Evolutionary conservation across 1,140 invertebrate species (phyloP).

Genomic region (Euwallacea similis): DNA sequence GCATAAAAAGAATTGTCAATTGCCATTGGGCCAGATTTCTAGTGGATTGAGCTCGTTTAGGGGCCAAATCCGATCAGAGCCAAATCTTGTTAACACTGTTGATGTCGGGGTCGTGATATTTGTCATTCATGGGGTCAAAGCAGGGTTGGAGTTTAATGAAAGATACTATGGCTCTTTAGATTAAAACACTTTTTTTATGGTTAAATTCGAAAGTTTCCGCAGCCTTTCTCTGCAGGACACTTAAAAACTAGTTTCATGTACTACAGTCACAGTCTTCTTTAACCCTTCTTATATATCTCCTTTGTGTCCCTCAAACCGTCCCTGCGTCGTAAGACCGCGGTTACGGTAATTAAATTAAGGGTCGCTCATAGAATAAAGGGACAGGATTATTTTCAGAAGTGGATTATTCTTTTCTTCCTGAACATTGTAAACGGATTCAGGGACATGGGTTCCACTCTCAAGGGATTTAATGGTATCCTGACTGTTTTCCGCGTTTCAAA

Average conservation of each 20-base stretch:
- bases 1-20: too few species aligned
- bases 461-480: background rate
- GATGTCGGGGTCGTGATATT: conserved; percentile 4
- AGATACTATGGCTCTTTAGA: too few species aligned
- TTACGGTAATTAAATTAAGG: conserved; percentile 33
- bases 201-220: too few species aligned
- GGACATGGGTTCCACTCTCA: conserved; percentile 18
- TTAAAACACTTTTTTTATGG: too few species aligned
- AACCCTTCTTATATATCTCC: too few species aligned
- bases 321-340: conserved; percentile 13
- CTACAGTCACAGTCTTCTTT: too few species aligned
- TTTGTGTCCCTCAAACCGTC: background rate
- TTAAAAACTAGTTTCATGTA: too few species aligned
- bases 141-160: too few species aligned
- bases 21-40: conserved; percentile 3
- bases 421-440: conserved; percentile 23
- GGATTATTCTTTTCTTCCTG: conserved; percentile 31
- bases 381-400: conserved; percentile 29
- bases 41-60: conserved; percentile 19
- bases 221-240: too few species aligned
- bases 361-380: conserved; percentile 29
- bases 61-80: conserved; percentile 16
- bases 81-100: conserved; percentile 25
- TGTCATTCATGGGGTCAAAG: background rate
- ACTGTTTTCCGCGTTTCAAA: too few species aligned